Conservation (phyloP, 2,797 vertebrate genomes). For the Hippocampus kuda region DNA sequence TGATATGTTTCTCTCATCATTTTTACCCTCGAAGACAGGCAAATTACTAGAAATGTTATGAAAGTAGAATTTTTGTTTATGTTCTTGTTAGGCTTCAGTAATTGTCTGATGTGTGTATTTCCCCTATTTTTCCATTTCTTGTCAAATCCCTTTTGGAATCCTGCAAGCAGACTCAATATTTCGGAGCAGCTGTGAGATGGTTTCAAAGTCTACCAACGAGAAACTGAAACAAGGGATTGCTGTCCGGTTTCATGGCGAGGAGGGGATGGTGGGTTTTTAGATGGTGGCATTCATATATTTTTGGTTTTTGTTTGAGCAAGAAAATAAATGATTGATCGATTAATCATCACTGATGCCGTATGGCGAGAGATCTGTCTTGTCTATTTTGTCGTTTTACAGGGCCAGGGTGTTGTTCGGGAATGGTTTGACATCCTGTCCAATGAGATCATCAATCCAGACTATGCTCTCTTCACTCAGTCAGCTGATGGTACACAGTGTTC, state of each 20-base stretch:
- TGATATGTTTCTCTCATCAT: neutral
- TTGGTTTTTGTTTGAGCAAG: slow-evolving; percentile 1
- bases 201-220: slow-evolving; percentile 91
- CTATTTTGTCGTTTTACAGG: slow-evolving; percentile 59
- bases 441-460: slow-evolving; percentile 98
- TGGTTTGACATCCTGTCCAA: slow-evolving; percentile 98
- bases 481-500: slow-evolving; percentile 76
- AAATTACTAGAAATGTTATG: neutral
- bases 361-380: neutral
- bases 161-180: slow-evolving; percentile 85
- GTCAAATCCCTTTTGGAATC: neutral
- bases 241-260: slow-evolving; percentile 95
- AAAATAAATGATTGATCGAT: neutral
- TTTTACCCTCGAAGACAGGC: neutral
- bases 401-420: slow-evolving; percentile 95
- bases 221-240: slow-evolving; percentile 97
- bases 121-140: neutral
- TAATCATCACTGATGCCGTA: neutral
- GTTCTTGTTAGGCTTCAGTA: neutral
- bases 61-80: neutral
- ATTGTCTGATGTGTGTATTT: neutral
- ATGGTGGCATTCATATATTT: neutral
- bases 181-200: slow-evolving; percentile 98
- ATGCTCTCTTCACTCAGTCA: slow-evolving; percentile 95
- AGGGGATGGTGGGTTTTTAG: slow-evolving; percentile 84